Base-by-base conservation (phyloP, 2,888 invertebrate species). In the Encarsia formosa region DNA sequence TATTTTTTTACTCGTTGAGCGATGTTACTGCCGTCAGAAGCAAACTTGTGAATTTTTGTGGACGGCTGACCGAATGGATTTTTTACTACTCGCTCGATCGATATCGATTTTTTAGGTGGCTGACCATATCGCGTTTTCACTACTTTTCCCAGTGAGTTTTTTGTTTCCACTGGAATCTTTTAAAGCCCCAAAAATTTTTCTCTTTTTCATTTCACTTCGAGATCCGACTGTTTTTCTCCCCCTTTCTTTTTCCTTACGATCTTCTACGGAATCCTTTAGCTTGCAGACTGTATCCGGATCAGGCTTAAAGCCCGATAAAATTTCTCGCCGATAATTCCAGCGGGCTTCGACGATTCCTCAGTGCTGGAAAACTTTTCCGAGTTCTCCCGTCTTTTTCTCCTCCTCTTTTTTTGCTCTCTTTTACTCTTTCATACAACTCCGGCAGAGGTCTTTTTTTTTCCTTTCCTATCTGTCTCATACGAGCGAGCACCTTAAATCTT, bases 261-360 rank as follows among this genome's bases (percentile, higher is more conserved):
- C 48, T 50, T 49, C 42, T 46, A 48, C 45, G 38, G 52, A 56
- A 59, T 60, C 54, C 48, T 51, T 22, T 51, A 45, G 52, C 56
- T 57, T 48, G 56, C 54, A 54, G 54, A 57, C 57, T 59, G 56
- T 62, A 57, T 57, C 56, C 56, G 56, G 59, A 59, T 60, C 57
- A 60, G 52, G 56, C 60, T 62, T 59, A 57, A 60, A 57, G 55
- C 55, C 56, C 59, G 55, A 61, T 61, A 57, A 59, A 58, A 58
- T 59, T 61, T 54, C 51, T 61, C 41, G 40, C 54, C 56, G 58
- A 62, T 62, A 61, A 61, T 57, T 61, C 58, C 57, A 42, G 49
- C 52, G 48, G 54, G 58, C 59, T 60, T 54, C 43, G 57, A 54
- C 54, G 49, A 58, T 61, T 60, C 53, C 54, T 48, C 52, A 38